Evolutionary conservation across 2,888 invertebrate species (phyloP), one percentile per base, ranked within the genome.

Genomic region (Ochropleura leucogaster): DNA sequence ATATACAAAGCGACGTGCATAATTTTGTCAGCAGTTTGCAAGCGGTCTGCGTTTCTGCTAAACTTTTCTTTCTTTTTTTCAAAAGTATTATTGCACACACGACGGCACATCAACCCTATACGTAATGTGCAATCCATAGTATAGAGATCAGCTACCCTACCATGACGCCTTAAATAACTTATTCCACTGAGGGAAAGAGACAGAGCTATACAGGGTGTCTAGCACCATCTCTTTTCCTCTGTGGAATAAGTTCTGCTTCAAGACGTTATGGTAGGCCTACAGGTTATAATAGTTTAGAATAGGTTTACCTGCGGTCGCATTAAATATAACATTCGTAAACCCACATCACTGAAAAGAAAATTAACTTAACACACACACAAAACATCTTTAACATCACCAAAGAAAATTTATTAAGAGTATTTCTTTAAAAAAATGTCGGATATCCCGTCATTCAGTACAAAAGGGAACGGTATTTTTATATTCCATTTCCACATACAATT

Each of bases 401-500:
- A 71, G 72, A 87, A 83, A 84, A 83, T 86, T 85, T 80, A 87
- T 77, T 72, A 73, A 78, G 84, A 44, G 75, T 44, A 82, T 82
- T 86, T 85, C 74, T 79, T 79, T 80, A 77, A 83, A 49, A 83
- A 83, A 85, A 44, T 77, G 80, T 87, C 83, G 85, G 83, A 82
- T 85, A 87, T 86, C 87, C 80, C 74, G 79, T 79, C 80, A 74
- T 71, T 77, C 74, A 81, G 79, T 84, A 87, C 83, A 87, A 81
- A 80, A 81, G 64, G 66, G 63, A 88, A 82, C 83, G 84, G 85
- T 85, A 87, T 88, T 88, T 87, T 88, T 89, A 88, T 88, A 88
- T 89, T 87, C 85, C 89, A 85, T 88, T 89, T 85, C 80, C 87
- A 85, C 86, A 84, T 85, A 87, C 90, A 91, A 90, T 89, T 90